Evolutionary conservation across 1,140 invertebrate genomes (phyloP), one percentile per base, ranked within the genome.

Genomic region (Aricia agestis): DNA sequence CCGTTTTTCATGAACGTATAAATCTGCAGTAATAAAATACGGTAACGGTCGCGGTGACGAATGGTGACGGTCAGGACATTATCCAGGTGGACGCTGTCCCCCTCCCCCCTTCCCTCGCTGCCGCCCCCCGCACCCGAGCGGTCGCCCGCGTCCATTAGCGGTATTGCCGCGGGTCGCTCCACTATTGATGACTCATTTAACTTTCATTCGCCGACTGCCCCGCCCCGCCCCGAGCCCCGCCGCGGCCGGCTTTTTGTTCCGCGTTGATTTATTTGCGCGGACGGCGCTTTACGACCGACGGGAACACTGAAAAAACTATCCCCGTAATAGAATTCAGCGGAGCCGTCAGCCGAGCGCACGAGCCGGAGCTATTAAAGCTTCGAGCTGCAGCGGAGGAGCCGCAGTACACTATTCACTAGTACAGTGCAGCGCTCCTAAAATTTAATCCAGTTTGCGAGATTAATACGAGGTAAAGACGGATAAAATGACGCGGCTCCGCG

Each of bases 181-280:
- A 69, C 65, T 72, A 73, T 71, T 73, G 70, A 71, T 70, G 52
- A 70, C 67, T 71, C 74, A 72, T 70, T 75, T 72, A 71, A 72
- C 71, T 75, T 75, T 71, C 70, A 71, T 75, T 71, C 69, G 71
- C 67, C 67, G 15, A 0, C 59, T 15, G 18, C 57, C 58, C 36
- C 36, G 36, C 25, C 25, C 25, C 36, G 36, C 36, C 36, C 36
- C 36, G 36, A 2, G 6, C 36, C 36, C 36, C 36, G 36, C 6
- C 36, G 36, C 36, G 36, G 36, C 36, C 36, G 9, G 58, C 18
- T 5, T 11, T 63, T 63, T 63, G 59, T 63, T 25, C 59, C 17
- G 59, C 58, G 58, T 18, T 63, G 18, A 63, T 63, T 63, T 63
- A 63, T 63, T 63, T 63, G 59, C 59, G 19, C 10, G 18, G 18